Base-by-base conservation (phyloP, 2,888 invertebrate species). In the Julus scandinavius region DNA sequence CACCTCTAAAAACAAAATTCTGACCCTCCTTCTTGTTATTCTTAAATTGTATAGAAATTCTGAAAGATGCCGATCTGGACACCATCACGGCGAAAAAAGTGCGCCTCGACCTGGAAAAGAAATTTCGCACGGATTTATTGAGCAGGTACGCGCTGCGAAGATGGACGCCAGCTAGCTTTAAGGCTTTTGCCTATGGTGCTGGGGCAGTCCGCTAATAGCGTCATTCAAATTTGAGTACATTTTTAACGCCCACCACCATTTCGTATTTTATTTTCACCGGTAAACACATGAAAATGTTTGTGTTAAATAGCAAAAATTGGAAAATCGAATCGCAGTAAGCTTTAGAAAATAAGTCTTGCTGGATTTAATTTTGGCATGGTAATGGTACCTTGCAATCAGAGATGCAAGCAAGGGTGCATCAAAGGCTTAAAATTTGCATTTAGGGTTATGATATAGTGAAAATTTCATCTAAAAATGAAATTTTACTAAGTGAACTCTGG, bases 61-160 rank as follows among this genome's bases (percentile, higher is more conserved):
- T 98, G 45, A 96, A 97, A 93, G 95, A 95, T 92, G 97, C 97
- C 11, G 96, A 98, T 92, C 94, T 98, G 40, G 94, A 95, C 11
- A 95, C 95, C 88, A 96, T 96, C 90, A 96, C 98, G 4, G 96
- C 97, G 9, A 98, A 98, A 92, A 97, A 97, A 92, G 97, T 98
- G 20, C 95, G 98, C 85, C 95, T 95, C 92, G 95, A 96, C 91
- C 93, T 98, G 90, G 97, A 98, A 92, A 95, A 96, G 90, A 95
- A 96, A 91, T 94, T 97, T 11, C 95, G 95, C 63, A 93, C 95
- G 87, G 96, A 97, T 91, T 93, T 98, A 85, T 93, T 95, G 9
- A 94, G 93, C 90, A 94, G 94, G 94, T 94, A 85, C 40, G 15
- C 15, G 15, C 5, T 41, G 41, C 13, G 85, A 85, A 85, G 20